Conservation (phyloP, 2,888 invertebrate genomes). For the Unio pictorum region DNA sequence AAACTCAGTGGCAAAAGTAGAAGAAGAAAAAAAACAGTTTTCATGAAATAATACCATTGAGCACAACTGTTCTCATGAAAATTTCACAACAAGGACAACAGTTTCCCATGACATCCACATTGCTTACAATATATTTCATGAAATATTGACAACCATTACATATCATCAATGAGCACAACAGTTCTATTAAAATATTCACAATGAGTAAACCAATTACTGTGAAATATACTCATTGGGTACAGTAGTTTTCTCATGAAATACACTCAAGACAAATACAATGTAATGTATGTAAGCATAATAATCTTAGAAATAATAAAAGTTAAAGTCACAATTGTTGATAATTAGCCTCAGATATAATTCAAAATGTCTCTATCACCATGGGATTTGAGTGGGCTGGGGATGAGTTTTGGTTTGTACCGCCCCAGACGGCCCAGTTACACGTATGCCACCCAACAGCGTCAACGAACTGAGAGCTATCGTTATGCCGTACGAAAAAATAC, state of each 20-base stretch:
- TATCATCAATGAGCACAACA: too few species aligned
- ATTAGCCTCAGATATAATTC: neutral
- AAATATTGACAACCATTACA: too few species aligned
- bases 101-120: too few species aligned
- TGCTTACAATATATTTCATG: too few species aligned
- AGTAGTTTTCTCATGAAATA: neutral
- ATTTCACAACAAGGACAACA: too few species aligned
- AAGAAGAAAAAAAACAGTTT: neutral
- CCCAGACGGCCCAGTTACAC: slow-evolving; percentile 69
- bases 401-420: slow-evolving; percentile 67
- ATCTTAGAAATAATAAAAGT: neutral
- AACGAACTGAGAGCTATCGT: slow-evolving; percentile 68
- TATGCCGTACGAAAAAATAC: slow-evolving; percentile 58
- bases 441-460: slow-evolving; percentile 66
- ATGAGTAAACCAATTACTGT: neutral
- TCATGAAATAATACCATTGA: neutral
- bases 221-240: neutral
- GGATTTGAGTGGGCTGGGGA: slow-evolving; percentile 67
- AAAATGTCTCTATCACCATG: slow-evolving; percentile 63
- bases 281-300: neutral
- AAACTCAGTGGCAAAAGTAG: too few species aligned
- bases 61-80: too few species aligned
- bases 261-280: neutral
- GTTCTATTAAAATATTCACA: too few species aligned
- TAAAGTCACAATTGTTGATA: neutral